Evolutionary conservation across 2,888 invertebrate species (phyloP), one percentile per base, ranked within the genome.

Genomic region (Luffia ferchaultella): DNA sequence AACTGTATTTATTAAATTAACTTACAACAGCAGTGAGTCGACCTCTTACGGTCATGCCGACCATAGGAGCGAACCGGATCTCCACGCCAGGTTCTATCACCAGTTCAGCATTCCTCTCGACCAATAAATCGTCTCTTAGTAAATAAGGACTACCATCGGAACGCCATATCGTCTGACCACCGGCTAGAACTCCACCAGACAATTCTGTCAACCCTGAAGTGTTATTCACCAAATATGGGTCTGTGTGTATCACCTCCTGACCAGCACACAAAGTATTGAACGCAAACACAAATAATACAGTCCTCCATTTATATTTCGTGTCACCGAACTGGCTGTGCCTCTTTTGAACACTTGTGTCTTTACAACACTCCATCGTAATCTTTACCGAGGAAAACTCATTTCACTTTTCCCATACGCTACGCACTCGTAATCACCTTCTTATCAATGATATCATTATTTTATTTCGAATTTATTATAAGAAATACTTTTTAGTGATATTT

Each of bases 11-110:
- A 46, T 44, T 30, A 30, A 30, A 30, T 30, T 45, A 52, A 86
- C 90, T 90, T 86, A 98, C 98, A 88, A 93, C 88, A 50, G 97
- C 97, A 53, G 89, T 88, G 20, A 98, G 84, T 58, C 92, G 89
- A 60, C 98, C 98, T 64, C 93, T 89, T 45, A 98, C 93, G 20
- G 95, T 96, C 66, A 99, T 90, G 55, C 98, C 98, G 61, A 94
- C 90, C 82, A 96, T 95, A 1, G 97, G 94, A 2, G 93, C 92
- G 73, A 98, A 96, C 60, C 91, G 88, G 50, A 99, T 82, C 63
- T 91, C 92, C 0, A 96, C 96, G 19, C 98, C 98, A 15, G 97
- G 90, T 68, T 96, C 95, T 52, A 98, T 89, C 50, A 91, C 86
- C 62, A 98, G 80, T 63, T 92, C 92, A 0, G 91, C 95, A 55